Evolutionary conservation across 64 coral and sea anemone genomes (phyloP).

Genomic region (Pocillopora damicornis): DNA sequence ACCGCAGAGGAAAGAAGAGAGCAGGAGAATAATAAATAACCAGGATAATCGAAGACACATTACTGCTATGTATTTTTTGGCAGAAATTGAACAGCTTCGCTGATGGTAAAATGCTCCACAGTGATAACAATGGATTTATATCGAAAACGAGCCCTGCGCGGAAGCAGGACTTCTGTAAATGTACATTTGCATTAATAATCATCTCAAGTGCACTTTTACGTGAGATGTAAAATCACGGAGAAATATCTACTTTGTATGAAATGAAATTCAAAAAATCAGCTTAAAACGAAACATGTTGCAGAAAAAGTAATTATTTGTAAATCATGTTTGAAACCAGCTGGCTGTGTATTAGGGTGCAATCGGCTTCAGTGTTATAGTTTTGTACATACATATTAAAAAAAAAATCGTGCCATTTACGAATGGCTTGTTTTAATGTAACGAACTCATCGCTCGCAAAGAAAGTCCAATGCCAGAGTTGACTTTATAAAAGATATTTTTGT

Average conservation of each 20-base stretch:
- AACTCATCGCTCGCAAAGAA: no score
- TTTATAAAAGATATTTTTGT: no score
- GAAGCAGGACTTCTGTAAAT: background rate
- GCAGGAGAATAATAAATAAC: background rate
- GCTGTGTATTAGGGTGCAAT: background rate
- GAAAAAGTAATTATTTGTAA: background rate
- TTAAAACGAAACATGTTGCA: background rate
- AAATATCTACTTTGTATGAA: background rate
- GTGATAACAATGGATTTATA: background rate
- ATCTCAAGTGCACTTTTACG: background rate
- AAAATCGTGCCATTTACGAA: no score
- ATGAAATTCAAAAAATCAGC: background rate
- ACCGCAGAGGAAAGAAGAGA: background rate
- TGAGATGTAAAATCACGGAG: background rate
- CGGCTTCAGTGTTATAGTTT: no score
- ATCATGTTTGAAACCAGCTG: background rate
- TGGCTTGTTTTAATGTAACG: no score
- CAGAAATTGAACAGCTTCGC: background rate
- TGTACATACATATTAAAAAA: no score
- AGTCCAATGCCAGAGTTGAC: no score
- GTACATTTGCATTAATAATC: conserved; percentile 5
- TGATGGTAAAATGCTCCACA: background rate
- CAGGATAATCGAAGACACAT: background rate
- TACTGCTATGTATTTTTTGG: background rate
- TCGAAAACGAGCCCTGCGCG: background rate